These are phyloP conservation scores for Drosophila gunungcola DNA, from an alignment of 1,140 invertebrate genomes.

Conservation along the genomic window DNA sequence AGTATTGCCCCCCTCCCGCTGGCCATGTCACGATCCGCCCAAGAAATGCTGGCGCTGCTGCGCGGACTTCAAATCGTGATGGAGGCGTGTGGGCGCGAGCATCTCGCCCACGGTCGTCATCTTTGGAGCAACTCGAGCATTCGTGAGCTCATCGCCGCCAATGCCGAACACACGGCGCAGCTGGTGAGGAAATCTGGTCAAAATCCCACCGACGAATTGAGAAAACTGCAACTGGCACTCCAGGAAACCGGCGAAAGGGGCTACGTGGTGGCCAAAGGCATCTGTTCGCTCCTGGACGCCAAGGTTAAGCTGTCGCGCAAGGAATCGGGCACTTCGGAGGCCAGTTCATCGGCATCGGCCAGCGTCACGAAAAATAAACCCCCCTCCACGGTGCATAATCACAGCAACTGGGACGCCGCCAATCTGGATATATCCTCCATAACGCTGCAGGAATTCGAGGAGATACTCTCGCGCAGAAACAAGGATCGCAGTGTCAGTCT, in stretches of 20 bases:
- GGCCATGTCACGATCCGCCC: conserved; percentile 71
- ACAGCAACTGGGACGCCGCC: conserved; percentile 33
- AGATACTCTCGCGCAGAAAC: conserved; percentile 72
- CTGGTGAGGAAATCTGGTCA: conserved; percentile 67
- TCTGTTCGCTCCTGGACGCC: conserved; percentile 58
- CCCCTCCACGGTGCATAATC: background rate
- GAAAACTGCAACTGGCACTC: conserved; percentile 51
- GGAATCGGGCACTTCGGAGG: background rate
- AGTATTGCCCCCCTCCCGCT: background rate
- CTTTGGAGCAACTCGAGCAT: conserved; percentile 89
- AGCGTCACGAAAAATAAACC: background rate
- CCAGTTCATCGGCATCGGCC: no score
- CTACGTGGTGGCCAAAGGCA: conserved; percentile 69
- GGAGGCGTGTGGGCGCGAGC: conserved; percentile 86
- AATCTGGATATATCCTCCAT: conserved; percentile 81
- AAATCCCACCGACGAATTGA: conserved; percentile 64
- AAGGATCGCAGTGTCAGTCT: conserved; percentile 69
- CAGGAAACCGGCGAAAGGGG: conserved; percentile 70
- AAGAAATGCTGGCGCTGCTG: conserved; percentile 87
- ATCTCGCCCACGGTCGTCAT: conserved; percentile 86
- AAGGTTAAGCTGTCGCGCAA: conserved; percentile 52
- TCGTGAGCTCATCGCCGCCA: conserved; percentile 85
- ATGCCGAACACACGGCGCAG: conserved; percentile 68
- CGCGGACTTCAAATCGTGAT: conserved; percentile 87
- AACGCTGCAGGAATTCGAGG: conserved; percentile 77